Percentiles rank a stretch among this genome's conserved stretches.
These are phyloP conservation scores for Psilopogon haemacephalus DNA, from an alignment of 2,113 vertebrate genomes.

Conservation along the genomic window DNA sequence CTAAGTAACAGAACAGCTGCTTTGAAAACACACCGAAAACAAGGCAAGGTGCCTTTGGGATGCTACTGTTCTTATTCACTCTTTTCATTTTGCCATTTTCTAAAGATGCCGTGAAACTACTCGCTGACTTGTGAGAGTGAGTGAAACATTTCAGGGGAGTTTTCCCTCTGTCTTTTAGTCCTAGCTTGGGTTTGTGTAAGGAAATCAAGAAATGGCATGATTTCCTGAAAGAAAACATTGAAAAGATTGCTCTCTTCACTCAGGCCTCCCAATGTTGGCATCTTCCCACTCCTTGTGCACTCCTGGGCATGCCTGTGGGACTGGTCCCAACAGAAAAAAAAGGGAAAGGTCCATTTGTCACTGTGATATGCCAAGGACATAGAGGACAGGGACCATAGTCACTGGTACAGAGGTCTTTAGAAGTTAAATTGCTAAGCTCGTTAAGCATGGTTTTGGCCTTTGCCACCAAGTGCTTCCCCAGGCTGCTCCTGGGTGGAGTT, in stretches of 20 bases:
- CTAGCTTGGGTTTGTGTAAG: background rate
- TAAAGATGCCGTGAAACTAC: background rate
- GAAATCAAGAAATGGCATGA: background rate
- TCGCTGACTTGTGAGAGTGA: background rate
- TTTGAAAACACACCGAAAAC: slow-evolving; percentile 11
- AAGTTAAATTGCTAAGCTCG: background rate
- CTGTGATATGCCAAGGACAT: background rate
- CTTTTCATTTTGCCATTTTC: background rate
- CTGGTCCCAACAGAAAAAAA: background rate
- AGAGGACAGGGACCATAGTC: no score
- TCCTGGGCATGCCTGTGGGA: background rate
- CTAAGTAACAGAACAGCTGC: background rate
- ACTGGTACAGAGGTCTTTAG: background rate
- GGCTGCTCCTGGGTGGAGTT: background rate
- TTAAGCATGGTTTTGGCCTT: background rate
- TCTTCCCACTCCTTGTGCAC: background rate
- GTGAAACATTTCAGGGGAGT: background rate
- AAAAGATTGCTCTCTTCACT: background rate
- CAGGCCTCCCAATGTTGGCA: background rate
- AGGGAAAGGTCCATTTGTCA: background rate
- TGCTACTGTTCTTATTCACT: background rate
- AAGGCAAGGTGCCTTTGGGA: background rate
- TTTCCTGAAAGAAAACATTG: background rate
- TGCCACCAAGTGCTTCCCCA: background rate
- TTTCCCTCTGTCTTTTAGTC: background rate